Conservation (phyloP, 2,888 invertebrate species). For the Cremastinae sp. region DNA sequence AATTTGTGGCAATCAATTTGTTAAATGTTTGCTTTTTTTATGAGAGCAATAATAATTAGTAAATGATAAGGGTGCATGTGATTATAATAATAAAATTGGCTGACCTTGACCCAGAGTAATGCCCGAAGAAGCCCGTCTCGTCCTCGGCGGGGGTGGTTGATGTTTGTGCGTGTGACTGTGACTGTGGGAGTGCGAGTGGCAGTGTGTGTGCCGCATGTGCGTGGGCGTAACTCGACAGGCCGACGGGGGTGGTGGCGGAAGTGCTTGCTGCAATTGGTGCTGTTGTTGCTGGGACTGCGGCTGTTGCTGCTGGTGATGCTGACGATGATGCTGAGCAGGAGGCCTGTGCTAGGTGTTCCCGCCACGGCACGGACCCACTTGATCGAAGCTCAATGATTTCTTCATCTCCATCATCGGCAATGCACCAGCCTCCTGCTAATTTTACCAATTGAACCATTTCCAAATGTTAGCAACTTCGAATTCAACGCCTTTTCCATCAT, state of each 20-base stretch:
- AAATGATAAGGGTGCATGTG: too few relatives aligned
- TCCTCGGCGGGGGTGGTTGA: slow-evolving; percentile 75
- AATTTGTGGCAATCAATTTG: too few relatives aligned
- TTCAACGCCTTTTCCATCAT: not conserved
- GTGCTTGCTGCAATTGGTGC: slow-evolving; percentile 58
- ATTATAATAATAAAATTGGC: too few relatives aligned
- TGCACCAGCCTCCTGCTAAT: slow-evolving; percentile 83
- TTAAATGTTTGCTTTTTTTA: too few relatives aligned
- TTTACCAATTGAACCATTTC: slow-evolving; percentile 55
- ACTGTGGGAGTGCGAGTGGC: slow-evolving; percentile 78
- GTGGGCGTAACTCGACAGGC: slow-evolving; percentile 76
- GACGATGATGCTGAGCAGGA: slow-evolving; percentile 73
- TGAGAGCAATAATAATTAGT: too few relatives aligned
- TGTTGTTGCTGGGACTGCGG: slow-evolving; percentile 70
- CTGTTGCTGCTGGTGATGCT: slow-evolving; percentile 71
- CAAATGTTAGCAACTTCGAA: slow-evolving; percentile 69
- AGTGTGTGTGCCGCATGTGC: slow-evolving; percentile 78
- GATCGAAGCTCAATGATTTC: slow-evolving; percentile 84
- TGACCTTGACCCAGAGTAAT: slow-evolving; percentile 79
- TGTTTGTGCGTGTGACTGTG: slow-evolving; percentile 79
- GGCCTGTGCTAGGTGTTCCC: slow-evolving; percentile 80
- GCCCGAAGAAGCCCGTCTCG: slow-evolving; percentile 79
- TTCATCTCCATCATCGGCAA: slow-evolving; percentile 86
- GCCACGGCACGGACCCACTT: slow-evolving; percentile 81
- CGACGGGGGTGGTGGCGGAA: slow-evolving; percentile 64